These are phyloP conservation scores for Yponomeuta malinellus DNA, from an alignment of 2,888 invertebrate species.

Conservation along the genomic window DNA sequence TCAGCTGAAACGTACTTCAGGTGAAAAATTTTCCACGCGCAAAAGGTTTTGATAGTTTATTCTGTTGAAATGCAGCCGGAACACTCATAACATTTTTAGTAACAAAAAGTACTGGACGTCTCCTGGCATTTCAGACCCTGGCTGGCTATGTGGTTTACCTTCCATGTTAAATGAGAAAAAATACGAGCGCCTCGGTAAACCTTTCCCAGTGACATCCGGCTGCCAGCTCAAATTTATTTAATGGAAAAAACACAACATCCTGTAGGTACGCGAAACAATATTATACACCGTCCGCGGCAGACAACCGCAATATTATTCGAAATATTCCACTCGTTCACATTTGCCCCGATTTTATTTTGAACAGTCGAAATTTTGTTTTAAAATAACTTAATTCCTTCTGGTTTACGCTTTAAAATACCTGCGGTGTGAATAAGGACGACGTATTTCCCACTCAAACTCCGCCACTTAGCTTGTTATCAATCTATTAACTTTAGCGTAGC, in stretches of 20 bases:
- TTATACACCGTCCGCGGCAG: conserved; percentile 45
- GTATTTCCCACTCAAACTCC: background rate
- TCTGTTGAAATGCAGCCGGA: conserved; percentile 17
- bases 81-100: background rate
- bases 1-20: conserved; percentile 69
- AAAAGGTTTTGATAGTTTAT: conserved; percentile 45
- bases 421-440: conserved; percentile 2
- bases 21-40: conserved; percentile 53
- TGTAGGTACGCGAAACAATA: conserved; percentile 6
- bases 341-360: conserved; percentile 7
- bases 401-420: conserved; percentile 10
- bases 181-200: background rate
- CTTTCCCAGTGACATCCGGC: conserved; percentile 5
- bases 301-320: conserved; percentile 57
- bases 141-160: background rate
- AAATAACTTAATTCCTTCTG: conserved; percentile 13
- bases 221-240: conserved; percentile 8
- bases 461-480: background rate
- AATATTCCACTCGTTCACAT: conserved; percentile 44
- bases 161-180: background rate
- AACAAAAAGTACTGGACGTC: background rate
- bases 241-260: background rate
- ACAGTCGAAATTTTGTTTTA: conserved; percentile 13
- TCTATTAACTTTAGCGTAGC: background rate
- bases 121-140: background rate